Base-by-base conservation (phyloP, 2,888 invertebrate species). In the Tenthredo notha region DNA sequence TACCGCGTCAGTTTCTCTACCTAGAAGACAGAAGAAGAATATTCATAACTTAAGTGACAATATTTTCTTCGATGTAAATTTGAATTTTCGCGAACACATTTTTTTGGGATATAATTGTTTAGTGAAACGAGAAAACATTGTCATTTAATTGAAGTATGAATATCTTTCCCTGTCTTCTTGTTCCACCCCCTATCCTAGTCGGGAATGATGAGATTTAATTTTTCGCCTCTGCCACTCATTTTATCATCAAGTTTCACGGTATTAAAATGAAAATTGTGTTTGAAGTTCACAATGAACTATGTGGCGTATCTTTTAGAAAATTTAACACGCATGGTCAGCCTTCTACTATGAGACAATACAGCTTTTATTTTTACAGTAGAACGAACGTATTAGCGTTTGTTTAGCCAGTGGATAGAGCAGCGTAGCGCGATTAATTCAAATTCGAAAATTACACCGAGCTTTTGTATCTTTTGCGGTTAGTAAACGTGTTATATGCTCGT, bases 1-100 rank as follows among this genome's bases (percentile, higher is more conserved):
- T 80, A 91, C 91, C 87, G 91, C 91, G 87, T 91, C 90, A 87
- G 88, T 89, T 86, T 91, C 91, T 84, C 89, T 86, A 89, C 90
- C 91, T 91, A 37, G 88, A 74, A 74, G 74, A 74, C 74, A 74
- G 43, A 74, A n/a, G 43, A 43, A 88, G 88, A 88, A 87, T 65
- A 86, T 89, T 88, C 88, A 88, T 88, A 87, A 86, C 85, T 87
- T 87, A 88, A 88, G 88, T 88, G 84, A 88, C 86, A 87, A 86
- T 86, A 85, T 86, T 87, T 86, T 87, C 86, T 86, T 77, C 50
- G 33, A n/a, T 47, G 15, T 21, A 37, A 37, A 37, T 37, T 37
- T 37, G 40, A 40, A 65, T 33, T 84, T 65, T 54, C 21, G 7
- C 37, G 18, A n/a, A 40, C 67, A 50, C 0, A 5, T 58, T 58